These are phyloP conservation scores for Deroptyus accipitrinus DNA, from an alignment of 2,113 vertebrate species.

Conservation along the genomic window DNA sequence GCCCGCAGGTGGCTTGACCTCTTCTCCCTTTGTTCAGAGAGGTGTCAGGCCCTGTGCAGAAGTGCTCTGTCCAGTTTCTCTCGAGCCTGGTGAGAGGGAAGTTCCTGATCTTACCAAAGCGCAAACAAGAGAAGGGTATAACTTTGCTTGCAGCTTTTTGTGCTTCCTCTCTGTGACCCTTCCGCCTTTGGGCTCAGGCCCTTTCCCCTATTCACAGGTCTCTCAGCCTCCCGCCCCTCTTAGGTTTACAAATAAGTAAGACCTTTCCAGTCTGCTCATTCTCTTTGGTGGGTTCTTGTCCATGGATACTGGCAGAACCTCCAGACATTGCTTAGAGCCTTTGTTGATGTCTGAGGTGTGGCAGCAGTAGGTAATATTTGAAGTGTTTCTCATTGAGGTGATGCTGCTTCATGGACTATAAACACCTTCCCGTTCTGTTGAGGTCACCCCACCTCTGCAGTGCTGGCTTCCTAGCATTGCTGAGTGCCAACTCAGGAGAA, in stretches of 20 bases:
- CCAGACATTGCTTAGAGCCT: background rate
- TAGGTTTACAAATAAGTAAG: background rate
- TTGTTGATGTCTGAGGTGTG: background rate
- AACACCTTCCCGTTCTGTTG: background rate
- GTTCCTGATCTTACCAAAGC: background rate
- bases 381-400: background rate
- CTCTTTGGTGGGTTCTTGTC: background rate
- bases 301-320: background rate
- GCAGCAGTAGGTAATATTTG: background rate
- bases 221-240: background rate
- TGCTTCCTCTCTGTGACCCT: background rate
- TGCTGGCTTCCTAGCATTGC: background rate
- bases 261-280: background rate
- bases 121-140: background rate
- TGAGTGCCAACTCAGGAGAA: background rate
- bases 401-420: background rate
- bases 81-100: background rate
- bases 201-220: background rate
- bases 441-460: background rate
- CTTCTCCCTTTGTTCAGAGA: background rate
- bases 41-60: fast-evolving
- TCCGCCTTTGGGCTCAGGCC: background rate
- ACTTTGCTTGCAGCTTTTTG: background rate
- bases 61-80: background rate
- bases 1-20: background rate